Evolutionary conservation across 1,140 invertebrate species (phyloP).

Genomic region (Sycophila sp.): DNA sequence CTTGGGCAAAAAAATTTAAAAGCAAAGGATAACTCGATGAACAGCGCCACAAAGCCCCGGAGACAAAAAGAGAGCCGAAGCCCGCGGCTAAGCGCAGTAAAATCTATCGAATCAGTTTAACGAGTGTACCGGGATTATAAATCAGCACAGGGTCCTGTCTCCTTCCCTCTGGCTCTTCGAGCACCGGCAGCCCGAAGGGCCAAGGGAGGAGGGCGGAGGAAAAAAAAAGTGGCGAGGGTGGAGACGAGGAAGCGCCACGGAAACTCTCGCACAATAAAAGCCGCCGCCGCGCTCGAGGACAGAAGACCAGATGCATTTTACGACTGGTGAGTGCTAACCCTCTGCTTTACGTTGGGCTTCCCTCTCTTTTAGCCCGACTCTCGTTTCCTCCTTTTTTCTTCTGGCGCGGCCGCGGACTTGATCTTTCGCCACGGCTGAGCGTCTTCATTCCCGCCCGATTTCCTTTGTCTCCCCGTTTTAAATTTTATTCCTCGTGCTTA

Average conservation of each 20-base stretch:
- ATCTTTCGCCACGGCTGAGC: too few relatives aligned
- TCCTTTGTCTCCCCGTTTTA: too few relatives aligned
- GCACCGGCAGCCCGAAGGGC: neutral
- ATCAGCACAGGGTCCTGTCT: slow-evolving; percentile 43
- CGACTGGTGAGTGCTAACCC: slow-evolving; percentile 45
- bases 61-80: too few relatives aligned
- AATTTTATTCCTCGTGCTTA: too few relatives aligned
- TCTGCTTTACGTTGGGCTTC: neutral
- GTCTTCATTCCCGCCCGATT: too few relatives aligned
- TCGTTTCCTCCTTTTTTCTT: slow-evolving; percentile 24
- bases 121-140: slow-evolving; percentile 58
- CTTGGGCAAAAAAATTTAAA: too few relatives aligned
- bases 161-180: neutral
- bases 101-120: slow-evolving; percentile 65
- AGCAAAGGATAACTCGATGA: too few relatives aligned
- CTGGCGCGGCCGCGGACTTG: neutral
- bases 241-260: too few relatives aligned
- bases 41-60: too few relatives aligned
- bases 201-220: neutral
- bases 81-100: slow-evolving; percentile 56
- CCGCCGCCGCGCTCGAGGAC: slow-evolving; percentile 40
- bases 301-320: slow-evolving; percentile 56
- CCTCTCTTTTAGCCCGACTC: slow-evolving; percentile 8
- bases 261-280: slow-evolving; percentile 50
- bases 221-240: too few relatives aligned